Evolutionary conservation across 2,888 invertebrate species (phyloP), one percentile per base, ranked within the genome.

Genomic region (Melieria crassipennis): DNA sequence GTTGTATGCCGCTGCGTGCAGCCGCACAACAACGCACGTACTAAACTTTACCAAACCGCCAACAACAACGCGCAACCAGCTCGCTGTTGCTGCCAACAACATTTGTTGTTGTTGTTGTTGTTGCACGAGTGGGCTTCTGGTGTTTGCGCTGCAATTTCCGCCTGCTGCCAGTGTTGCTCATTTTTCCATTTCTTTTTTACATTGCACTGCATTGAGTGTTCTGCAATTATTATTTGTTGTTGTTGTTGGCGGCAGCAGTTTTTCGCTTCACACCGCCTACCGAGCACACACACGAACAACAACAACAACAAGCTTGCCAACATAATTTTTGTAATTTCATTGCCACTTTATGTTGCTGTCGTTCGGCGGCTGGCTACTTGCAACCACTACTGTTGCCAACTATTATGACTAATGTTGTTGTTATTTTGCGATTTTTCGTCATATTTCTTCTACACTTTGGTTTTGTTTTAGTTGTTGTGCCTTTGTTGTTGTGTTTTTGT

Each of bases 381-480:
- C 43, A 58, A 30, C 42, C 45, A 30, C 56, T 56, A 55, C 47
- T 46, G 43, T 30, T 50, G 6, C 5, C 11, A 7, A 13, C 45
- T 7, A 67, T 45, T 50, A 5, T 43, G 60, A 52, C 7, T 4
- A 50, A 10, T 52, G 16, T 48, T 30, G 30, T 30, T 30, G 30
- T 30, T 30, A 30, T 30, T 30, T 30, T 3, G 30, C 30, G 1
- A 30, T 30, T 30, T 30, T 30, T 30, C 30, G 30, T 30, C 2
- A 30, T 30, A 58, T 60, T 67, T 45, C 16, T 5, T 5, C 30
- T 16, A 13, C 43, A 61, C 50, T 60, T 61, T 67, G 43, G 60
- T 16, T 60, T 61, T 67, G 50, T 67, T 67, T 45, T 13, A 55
- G 65, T 55, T 65, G n/a, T n/a, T n/a, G n/a, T n/a, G 65, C 7